Evolutionary conservation across 2,888 invertebrate genomes (phyloP).

Genomic region (Parasteatoda lunata): DNA sequence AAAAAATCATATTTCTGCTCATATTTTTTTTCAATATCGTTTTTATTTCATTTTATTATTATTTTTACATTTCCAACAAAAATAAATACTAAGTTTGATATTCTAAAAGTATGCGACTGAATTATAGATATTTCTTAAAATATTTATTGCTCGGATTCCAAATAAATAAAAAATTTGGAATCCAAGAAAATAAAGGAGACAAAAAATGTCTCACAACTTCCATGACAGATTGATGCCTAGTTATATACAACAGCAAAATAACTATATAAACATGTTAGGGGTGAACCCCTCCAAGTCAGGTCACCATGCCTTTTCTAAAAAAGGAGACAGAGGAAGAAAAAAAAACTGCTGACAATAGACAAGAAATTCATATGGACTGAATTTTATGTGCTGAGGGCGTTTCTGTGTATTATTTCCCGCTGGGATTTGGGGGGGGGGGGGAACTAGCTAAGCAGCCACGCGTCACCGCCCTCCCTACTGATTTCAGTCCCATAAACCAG

Average conservation of each 20-base stretch:
- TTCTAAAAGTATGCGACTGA: no score
- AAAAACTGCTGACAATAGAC: not conserved
- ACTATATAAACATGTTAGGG: conserved; percentile 16
- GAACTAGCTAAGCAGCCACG: conserved; percentile 9
- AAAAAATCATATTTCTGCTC: no score
- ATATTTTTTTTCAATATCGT: no score
- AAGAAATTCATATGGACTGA: not conserved
- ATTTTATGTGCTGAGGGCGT: conserved; percentile 24
- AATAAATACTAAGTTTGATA: no score
- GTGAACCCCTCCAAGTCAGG: not conserved
- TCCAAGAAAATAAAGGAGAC: no score
- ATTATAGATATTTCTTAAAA: no score
- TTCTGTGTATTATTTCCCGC: conserved; percentile 24
- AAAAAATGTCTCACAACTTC: not conserved
- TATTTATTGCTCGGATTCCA: no score
- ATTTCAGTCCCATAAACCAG: not conserved
- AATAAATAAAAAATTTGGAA: no score
- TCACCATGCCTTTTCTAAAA: not conserved
- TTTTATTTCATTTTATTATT: no score
- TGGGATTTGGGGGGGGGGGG: not conserved
- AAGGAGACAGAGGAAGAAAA: not conserved
- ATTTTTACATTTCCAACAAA: no score
- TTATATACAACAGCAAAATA: conserved; percentile 14
- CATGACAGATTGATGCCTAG: not conserved
- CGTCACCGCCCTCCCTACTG: conserved; percentile 4